These are phyloP conservation scores for Trinorchestia longiramus DNA, from an alignment of 1,140 invertebrate genomes.

Conservation along the genomic window DNA sequence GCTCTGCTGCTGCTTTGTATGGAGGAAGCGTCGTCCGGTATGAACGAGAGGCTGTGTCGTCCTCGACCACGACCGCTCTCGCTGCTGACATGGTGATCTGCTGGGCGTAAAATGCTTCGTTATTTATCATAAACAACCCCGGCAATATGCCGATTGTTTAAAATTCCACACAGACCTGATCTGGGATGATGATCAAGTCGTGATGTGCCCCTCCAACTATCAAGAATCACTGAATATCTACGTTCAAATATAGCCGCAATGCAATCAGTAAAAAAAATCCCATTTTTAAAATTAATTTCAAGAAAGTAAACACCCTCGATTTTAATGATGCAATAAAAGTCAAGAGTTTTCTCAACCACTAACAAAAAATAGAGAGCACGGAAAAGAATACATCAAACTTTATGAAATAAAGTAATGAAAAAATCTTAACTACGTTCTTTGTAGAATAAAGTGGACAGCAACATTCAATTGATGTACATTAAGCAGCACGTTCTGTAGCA, in stretches of 20 bases:
- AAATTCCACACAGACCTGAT: background rate
- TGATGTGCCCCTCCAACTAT: background rate
- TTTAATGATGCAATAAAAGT: background rate
- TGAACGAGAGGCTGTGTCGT: background rate
- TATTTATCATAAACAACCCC: background rate
- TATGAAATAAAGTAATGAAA: background rate
- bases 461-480: background rate
- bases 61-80: background rate
- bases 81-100: background rate
- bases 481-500: background rate
- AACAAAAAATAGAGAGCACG: background rate
- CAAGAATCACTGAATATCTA: too few relatives aligned
- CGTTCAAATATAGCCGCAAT: background rate
- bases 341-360: background rate
- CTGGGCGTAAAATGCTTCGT: background rate
- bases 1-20: slow-evolving; percentile 15
- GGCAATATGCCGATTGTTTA: background rate
- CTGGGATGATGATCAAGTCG: too few relatives aligned
- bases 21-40: background rate
- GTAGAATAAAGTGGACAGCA: background rate
- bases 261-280: background rate
- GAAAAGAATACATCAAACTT: background rate
- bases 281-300: background rate
- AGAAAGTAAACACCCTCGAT: background rate
- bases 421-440: background rate